Conservation (phyloP, 2,888 invertebrate genomes). For the Diarsia mendica region DNA sequence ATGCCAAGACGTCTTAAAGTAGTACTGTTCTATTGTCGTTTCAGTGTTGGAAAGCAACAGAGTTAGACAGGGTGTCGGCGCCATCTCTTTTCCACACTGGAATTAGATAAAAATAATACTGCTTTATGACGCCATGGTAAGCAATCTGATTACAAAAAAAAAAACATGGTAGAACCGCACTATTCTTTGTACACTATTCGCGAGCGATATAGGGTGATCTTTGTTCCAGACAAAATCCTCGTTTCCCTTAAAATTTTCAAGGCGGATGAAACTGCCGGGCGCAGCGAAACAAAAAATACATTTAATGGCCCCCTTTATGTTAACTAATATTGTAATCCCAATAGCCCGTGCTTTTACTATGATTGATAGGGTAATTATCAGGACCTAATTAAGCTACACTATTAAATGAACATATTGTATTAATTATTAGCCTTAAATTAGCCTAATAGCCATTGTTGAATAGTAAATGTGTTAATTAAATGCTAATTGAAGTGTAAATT, state of each 20-base stretch:
- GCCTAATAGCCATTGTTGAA: constrained; percentile 51
- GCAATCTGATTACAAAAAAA: neutral
- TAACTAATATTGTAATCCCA: constrained; percentile 31
- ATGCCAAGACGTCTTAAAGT: too few species aligned
- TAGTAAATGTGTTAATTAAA: constrained; percentile 50
- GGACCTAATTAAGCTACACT: constrained; percentile 54
- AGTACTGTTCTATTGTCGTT: too few species aligned
- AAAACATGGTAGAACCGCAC: neutral
- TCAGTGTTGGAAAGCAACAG: too few species aligned
- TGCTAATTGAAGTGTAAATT: constrained; percentile 24
- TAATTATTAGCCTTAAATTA: constrained; percentile 55
- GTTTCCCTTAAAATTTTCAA: neutral
- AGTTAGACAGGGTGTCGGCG: too few species aligned
- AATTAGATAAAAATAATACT: too few species aligned
- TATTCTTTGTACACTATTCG: neutral
- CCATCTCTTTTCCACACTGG: too few species aligned
- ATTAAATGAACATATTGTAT: constrained; percentile 48
- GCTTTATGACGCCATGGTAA: too few species aligned
- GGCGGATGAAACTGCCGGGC: neutral
- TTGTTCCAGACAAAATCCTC: neutral
- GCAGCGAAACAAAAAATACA: neutral
- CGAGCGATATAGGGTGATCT: neutral
- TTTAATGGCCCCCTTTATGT: neutral
- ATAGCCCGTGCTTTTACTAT: constrained; percentile 62
- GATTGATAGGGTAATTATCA: constrained; percentile 66